Conservation (phyloP, 92 coral and sea anemone genomes). For the Porites rus region DNA sequence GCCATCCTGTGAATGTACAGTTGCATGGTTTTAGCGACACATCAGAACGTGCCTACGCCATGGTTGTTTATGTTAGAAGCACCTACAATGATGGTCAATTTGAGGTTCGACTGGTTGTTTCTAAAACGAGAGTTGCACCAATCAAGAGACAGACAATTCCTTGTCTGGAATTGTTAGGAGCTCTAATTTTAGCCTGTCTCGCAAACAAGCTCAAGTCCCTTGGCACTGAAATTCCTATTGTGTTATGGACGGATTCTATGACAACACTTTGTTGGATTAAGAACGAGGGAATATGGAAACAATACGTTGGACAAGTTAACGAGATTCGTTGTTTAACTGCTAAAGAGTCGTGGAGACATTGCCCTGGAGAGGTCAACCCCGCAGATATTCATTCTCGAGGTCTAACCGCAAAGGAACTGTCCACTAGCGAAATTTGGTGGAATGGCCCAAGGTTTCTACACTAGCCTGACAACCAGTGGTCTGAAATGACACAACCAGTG, state of each 20-base stretch:
- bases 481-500: too few relatives aligned
- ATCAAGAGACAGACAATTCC: slow-evolving; percentile 77
- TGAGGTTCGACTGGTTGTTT: slow-evolving; percentile 54
- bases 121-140: slow-evolving; percentile 78
- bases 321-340: slow-evolving; percentile 52
- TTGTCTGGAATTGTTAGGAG: slow-evolving; percentile 72
- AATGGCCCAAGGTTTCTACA: too few relatives aligned
- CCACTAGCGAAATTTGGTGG: too few relatives aligned
- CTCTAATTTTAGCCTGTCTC: slow-evolving; percentile 64
- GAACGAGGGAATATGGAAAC: slow-evolving; percentile 54
- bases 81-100: slow-evolving; percentile 64
- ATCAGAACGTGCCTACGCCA: slow-evolving; percentile 69
- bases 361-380: slow-evolving; percentile 32
- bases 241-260: slow-evolving; percentile 60
- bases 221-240: slow-evolving; percentile 19
- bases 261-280: slow-evolving; percentile 62
- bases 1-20: slow-evolving; percentile 49
- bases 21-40: slow-evolving; percentile 83
- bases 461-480: too few relatives aligned
- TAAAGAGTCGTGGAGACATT: slow-evolving; percentile 14
- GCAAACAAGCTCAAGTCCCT: slow-evolving; percentile 40
- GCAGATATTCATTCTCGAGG: too few relatives aligned
- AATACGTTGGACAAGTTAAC: slow-evolving; percentile 30
- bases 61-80: slow-evolving; percentile 60
- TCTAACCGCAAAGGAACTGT: too few relatives aligned